Base-by-base conservation (phyloP, 1,140 invertebrate genomes). In the Agrypnia vestita region DNA sequence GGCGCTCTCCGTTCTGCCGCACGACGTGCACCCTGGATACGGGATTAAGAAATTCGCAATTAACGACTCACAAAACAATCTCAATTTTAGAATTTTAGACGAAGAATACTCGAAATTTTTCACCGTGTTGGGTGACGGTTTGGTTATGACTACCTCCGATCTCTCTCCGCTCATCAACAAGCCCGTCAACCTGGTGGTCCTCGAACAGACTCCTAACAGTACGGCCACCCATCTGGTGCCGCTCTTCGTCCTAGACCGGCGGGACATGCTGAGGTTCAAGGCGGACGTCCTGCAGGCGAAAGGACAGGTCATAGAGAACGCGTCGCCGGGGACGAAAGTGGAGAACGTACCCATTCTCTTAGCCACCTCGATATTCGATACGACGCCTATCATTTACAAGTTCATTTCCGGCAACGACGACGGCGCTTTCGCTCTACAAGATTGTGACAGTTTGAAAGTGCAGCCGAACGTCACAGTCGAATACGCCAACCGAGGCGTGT, bases 61-160 rank as follows among this genome's bases (percentile, higher is more conserved):
- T 6, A 84, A 85, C 46, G 84, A 84, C 80, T 86, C 84, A 78
- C 87, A 88, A 51, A 88, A 90, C 75, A 87, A 91, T 81, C 90
- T 91, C 43, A 91, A 91, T 47, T 95, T 93, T 85, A 92, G 91
- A 17, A 88, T 96, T 12, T 86, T 96, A 82, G 94, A 96, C 81
- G 95, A 92, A 19, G 94, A 93, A 59, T 95, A 92, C 86, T 94
- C 94, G 11, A 92, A 94, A 67, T 97, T 94, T 85, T 97, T 97
- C 86, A 94, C 96, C 0, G 93, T 97, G 44, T 91, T 97, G n/a
- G 93, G 94, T 67, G 94, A 96, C 86, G 96, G 96, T 21, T 91
- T 97, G 56, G 92, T 97, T 9, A 97, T 97, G 96, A 97, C 96
- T 15, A 97, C 96, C 1, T 92, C 94, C 3, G 95, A 96, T 83